A percentile compares a stretch with the other conserved stretches of the same genome.
Evolutionary conservation across 2,797 vertebrate species (phyloP).

Genomic region (Columba guinea): DNA sequence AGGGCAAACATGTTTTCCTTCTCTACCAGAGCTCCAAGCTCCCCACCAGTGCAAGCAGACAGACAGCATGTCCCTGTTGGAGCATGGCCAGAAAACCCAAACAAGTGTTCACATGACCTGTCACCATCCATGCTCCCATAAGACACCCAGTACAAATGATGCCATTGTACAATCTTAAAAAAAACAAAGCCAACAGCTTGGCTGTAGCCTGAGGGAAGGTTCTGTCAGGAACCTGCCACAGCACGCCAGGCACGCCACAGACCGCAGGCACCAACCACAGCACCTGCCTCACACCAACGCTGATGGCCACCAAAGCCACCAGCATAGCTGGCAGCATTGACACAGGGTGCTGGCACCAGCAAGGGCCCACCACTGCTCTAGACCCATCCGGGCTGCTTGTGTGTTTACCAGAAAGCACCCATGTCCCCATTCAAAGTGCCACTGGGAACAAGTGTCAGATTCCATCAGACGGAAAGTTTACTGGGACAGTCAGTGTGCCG

Average conservation of each 20-base stretch:
- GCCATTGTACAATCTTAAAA: not conserved
- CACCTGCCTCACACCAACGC: not conserved
- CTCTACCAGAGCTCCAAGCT: not conserved
- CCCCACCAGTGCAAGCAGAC: accelerated
- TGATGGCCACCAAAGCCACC: accelerated
- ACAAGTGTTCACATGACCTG: accelerated
- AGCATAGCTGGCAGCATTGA: accelerated
- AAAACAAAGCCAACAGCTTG: accelerated
- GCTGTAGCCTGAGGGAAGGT: not conserved
- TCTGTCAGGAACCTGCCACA: accelerated
- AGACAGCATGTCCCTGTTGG: not conserved
- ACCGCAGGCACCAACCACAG: accelerated
- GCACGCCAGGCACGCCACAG: accelerated
- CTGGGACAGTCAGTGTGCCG: accelerated
- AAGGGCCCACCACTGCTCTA: accelerated
- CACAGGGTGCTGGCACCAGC: not conserved
- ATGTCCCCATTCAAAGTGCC: accelerated
- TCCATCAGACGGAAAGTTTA: accelerated
- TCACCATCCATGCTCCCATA: accelerated
- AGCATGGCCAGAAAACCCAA: not conserved
- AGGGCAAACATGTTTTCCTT: accelerated
- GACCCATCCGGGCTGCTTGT: not conserved
- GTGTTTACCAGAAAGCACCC: accelerated
- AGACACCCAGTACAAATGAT: accelerated
- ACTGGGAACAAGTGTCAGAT: accelerated